Base-by-base conservation (phyloP, 2,888 invertebrate species). In the Phorcus lineatus region DNA sequence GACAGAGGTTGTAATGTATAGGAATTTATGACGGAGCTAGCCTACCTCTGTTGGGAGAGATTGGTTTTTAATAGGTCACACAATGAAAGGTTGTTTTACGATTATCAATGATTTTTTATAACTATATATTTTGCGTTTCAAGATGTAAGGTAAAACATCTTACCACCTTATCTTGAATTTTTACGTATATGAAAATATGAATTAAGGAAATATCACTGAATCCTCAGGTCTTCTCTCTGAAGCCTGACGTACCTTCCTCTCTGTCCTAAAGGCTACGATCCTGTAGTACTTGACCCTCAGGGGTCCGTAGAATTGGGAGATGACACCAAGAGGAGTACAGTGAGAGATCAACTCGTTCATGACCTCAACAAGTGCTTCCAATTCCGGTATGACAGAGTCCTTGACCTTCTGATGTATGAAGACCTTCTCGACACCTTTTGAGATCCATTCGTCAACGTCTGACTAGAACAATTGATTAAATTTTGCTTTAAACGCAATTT, bases 201-300 rank as follows among this genome's bases (percentile, higher is more conserved):
- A n/a, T n/a, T n/a, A n/a, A n/a, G n/a, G n/a, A n/a, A n/a, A n/a
- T n/a, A n/a, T n/a, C n/a, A n/a, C n/a, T n/a, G n/a, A n/a, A n/a
- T n/a, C n/a, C n/a, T n/a, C n/a, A n/a, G n/a, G n/a, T n/a, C n/a
- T n/a, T n/a, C n/a, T n/a, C n/a, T n/a, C 13, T 47, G 47, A 47
- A 4, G 11, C 13, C 11, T 11, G 9, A 55, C 81, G 54, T 83
- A 91, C 92, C 88, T 87, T 88, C 78, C 86, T 88, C 67, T 92
- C 91, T 19, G 90, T 81, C 47, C 86, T 85, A 47, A 91, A 83
- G 22, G 90, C 87, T 19, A 89, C 88, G 0, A 86, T 77, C 31
- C 88, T 86, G 87, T 89, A 91, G 84, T 90, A 92, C 80, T 90
- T 87, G 62, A 92, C 86, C 24, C 87, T 87, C 13, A 92, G 82